Conservation (phyloP, 2,797 vertebrate genomes). For the Clamator glandarius region DNA sequence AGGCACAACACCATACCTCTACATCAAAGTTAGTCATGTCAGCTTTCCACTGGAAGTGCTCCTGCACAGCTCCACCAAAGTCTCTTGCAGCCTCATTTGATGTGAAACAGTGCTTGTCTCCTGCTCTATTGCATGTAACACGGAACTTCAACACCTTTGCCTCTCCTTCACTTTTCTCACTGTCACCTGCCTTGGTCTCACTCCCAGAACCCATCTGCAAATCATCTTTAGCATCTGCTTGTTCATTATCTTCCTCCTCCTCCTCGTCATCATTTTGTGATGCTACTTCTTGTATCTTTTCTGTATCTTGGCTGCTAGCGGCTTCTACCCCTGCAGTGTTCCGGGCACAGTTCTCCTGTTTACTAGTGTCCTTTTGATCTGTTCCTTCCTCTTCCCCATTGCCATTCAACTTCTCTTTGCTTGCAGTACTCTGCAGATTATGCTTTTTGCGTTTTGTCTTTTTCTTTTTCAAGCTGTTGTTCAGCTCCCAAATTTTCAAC, state of each 20-base stretch:
- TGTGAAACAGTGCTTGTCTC: constrained; percentile 93
- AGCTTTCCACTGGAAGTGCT: constrained; percentile 97
- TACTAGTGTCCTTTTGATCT: not conserved
- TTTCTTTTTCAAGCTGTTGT: constrained; percentile 90
- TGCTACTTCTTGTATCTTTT: not conserved
- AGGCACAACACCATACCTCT: constrained; percentile 81
- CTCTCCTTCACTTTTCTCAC: not conserved
- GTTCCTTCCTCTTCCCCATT: constrained; percentile 28
- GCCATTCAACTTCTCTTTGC: constrained; percentile 52
- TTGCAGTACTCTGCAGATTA: constrained; percentile 11
- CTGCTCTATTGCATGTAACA: constrained; percentile 94
- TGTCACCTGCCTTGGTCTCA: not conserved
- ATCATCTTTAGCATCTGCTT: not conserved
- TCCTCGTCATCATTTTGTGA: not conserved
- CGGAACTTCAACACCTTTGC: constrained; percentile 84
- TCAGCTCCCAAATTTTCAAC: constrained; percentile 90
- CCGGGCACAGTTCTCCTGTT: not conserved
- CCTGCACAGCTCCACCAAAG: constrained; percentile 95
- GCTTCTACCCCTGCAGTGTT: not conserved
- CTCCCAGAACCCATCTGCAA: not conserved
- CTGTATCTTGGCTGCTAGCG: not conserved
- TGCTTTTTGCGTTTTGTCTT: constrained; percentile 83
- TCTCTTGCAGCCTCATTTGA: constrained; percentile 96
- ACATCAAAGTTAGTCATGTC: constrained; percentile 99
- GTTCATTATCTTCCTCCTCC: constrained; percentile 14